Conservation (phyloP, 2,113 vertebrate genomes). For the Coracopsis vasa region DNA sequence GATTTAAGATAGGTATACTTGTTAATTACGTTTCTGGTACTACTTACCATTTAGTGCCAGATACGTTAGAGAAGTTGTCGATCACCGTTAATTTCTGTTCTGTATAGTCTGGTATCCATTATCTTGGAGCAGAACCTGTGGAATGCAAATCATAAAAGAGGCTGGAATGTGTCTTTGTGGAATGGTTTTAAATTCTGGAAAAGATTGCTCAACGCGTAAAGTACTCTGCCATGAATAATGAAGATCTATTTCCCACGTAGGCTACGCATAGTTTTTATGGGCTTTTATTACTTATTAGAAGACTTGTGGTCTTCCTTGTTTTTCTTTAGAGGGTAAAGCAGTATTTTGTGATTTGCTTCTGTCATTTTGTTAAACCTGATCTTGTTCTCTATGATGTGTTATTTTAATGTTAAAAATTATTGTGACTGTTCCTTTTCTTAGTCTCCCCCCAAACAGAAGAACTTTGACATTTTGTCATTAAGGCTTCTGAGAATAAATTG, state of each 20-base stretch:
- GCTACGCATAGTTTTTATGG: background rate
- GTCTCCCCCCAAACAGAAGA: background rate
- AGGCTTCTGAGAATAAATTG: conserved; percentile 22
- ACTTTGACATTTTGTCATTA: conserved; percentile 4
- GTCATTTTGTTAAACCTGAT: background rate
- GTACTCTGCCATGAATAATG: background rate
- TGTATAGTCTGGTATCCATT: background rate
- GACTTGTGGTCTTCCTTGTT: background rate
- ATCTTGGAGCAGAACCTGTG: conserved; percentile 24
- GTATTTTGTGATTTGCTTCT: background rate
- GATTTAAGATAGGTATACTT: background rate
- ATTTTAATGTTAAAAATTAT: background rate
- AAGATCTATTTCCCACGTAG: background rate
- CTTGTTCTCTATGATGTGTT: rapidly evolving
- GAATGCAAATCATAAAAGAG: background rate
- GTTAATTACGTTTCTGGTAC: background rate
- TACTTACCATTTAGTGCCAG: background rate
- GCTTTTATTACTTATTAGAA: background rate
- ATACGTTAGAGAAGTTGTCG: background rate
- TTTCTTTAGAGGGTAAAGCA: background rate
- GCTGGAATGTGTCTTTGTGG: background rate
- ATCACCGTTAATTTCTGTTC: background rate
- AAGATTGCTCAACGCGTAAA: background rate
- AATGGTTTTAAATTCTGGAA: background rate
- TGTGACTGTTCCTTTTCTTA: background rate